These are phyloP conservation scores for Thomomys bottae DNA, from an alignment of 2,113 vertebrate genomes.

Conservation along the genomic window DNA sequence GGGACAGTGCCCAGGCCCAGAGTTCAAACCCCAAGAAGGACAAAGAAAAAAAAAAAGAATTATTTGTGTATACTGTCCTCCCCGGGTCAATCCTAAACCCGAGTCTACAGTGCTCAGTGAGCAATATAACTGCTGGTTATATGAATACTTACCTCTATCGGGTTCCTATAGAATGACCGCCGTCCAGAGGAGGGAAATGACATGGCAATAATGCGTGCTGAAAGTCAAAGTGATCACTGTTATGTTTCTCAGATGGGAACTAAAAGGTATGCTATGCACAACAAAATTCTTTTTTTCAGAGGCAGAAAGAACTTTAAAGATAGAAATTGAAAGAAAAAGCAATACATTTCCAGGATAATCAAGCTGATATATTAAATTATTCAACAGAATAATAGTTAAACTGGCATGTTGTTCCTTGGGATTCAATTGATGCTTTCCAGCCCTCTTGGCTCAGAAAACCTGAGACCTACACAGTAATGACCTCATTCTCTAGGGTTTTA, in stretches of 20 bases:
- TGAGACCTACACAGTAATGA: not conserved
- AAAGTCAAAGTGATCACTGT: slow-evolving; percentile 53
- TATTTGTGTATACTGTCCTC: not conserved
- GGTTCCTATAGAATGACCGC: slow-evolving; percentile 97
- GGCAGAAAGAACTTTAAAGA: not conserved
- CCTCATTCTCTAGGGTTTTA: not conserved
- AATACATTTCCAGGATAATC: not conserved
- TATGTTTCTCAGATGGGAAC: not conserved
- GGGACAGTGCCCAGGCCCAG: too few species aligned
- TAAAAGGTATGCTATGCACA: not conserved
- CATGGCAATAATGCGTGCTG: slow-evolving; percentile 97
- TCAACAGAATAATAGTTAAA: not conserved
- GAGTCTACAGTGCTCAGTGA: not conserved
- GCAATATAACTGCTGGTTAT: not conserved
- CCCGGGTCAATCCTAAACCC: not conserved
- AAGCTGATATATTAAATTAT: slow-evolving; percentile 25
- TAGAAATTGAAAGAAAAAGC: not conserved
- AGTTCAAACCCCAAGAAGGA: too few species aligned
- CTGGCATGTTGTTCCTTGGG: not conserved
- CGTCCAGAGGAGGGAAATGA: slow-evolving; percentile 97
- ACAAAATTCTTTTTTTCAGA: not conserved
- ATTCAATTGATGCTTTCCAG: not conserved
- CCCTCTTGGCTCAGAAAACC: not conserved
- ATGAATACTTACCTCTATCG: slow-evolving; percentile 88
- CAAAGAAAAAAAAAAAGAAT: too few species aligned